A percentile compares a stretch with the other conserved stretches of the same genome.
Evolutionary conservation across 2,888 invertebrate genomes (phyloP).

Genomic region (Amblyjoppa proteus): DNA sequence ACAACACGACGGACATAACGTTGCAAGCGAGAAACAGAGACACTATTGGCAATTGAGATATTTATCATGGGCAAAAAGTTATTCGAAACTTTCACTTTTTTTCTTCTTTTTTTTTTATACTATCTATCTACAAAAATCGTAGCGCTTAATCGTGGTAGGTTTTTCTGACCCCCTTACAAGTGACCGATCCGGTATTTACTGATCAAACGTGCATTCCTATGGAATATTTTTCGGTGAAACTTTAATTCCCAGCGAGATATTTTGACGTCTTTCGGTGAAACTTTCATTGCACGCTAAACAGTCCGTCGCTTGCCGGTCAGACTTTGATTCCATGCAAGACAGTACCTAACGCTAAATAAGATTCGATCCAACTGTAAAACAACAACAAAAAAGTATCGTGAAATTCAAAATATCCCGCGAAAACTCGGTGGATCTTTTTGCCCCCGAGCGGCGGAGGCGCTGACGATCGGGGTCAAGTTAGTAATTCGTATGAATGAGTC

Average conservation of each 20-base stretch:
- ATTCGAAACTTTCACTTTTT: background rate
- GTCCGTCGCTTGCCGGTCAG: background rate
- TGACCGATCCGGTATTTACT: too few species aligned
- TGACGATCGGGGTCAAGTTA: slow-evolving; percentile 47
- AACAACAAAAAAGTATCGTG: background rate
- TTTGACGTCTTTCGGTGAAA: background rate
- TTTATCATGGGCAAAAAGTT: background rate
- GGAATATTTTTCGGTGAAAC: too few species aligned
- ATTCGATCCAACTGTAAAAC: background rate
- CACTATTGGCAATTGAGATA: slow-evolving; percentile 20
- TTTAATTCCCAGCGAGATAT: background rate
- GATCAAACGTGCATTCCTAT: too few species aligned
- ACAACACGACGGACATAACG: background rate
- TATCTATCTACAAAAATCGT: too few species aligned
- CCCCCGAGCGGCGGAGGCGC: slow-evolving; percentile 35
- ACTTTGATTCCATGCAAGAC: background rate
- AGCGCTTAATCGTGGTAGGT: too few species aligned
- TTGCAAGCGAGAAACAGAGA: slow-evolving; percentile 4
- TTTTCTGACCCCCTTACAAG: too few species aligned
- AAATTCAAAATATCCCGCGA: slow-evolving; percentile 52
- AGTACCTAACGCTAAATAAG: background rate
- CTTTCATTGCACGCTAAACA: background rate
- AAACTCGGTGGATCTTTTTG: slow-evolving; percentile 53
- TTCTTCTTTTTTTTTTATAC: background rate
- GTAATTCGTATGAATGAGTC: slow-evolving; percentile 7